phyloP scores from a whole-genome alignment of 2,888 invertebrate species.

The Schizaphis graminum region DNA sequence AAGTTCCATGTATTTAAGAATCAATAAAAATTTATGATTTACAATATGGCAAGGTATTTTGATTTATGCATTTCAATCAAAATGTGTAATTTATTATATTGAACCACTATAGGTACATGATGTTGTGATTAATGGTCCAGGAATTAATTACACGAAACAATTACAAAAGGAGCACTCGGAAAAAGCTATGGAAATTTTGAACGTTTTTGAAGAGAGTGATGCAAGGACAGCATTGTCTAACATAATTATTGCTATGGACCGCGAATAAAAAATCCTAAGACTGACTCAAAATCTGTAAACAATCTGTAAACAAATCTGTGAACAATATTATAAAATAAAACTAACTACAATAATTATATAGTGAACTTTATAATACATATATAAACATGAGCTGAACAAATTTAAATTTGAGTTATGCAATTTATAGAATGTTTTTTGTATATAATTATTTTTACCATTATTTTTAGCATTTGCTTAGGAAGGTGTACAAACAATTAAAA shows the following conservation, averaged over 20 bases:
- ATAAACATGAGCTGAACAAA: not conserved
- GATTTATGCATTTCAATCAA: not conserved
- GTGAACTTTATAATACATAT: not conserved
- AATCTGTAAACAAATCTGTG: not conserved
- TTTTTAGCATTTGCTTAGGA: too few species aligned
- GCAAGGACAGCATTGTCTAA: constrained; percentile 88
- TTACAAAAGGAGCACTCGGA: constrained; percentile 83
- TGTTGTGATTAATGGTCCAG: constrained; percentile 79
- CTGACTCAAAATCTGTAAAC: not conserved
- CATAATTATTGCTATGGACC: constrained; percentile 76
- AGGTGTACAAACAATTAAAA: too few species aligned
- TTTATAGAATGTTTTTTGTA: not conserved
- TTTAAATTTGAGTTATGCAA: not conserved
- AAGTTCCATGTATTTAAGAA: not conserved
- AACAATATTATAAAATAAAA: not conserved
- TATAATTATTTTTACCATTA: not conserved
- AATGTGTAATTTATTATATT: not conserved
- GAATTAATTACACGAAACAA: constrained; percentile 80
- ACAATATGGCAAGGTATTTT: not conserved
- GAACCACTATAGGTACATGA: constrained; percentile 72
- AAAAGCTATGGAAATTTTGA: constrained; percentile 81
- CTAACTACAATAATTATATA: not conserved
- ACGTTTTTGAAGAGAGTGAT: constrained; percentile 83
- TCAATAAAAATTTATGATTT: not conserved
- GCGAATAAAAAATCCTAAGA: constrained; percentile 7